Evolutionary conservation across 2,888 invertebrate species (phyloP), one percentile per base, ranked within the genome.

Genomic region (Rhagophthalmus giganteus): DNA sequence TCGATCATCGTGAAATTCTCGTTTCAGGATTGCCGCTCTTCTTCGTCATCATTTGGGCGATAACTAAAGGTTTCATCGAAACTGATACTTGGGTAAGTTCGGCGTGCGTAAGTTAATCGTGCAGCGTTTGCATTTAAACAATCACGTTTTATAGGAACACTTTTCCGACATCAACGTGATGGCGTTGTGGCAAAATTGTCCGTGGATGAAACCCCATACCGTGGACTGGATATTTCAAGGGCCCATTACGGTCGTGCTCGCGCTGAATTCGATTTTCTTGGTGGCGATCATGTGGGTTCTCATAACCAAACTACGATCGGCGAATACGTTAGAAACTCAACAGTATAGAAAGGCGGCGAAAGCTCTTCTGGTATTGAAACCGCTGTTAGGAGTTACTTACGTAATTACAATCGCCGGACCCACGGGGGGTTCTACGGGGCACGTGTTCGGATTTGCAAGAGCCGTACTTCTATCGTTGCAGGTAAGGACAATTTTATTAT

Each of bases 371-470:
- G 93, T 96, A 13, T 80, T 96, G 32, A 92, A 94, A 70, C 96
- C 95, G n/a, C 81, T 96, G 44, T 81, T 96, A 56, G 95, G 95
- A 34, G 87, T 94, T 61, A 94, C 94, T 1, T 94, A 96, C 75
- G 79, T 95, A 56, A 80, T 94, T 54, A 86, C 94, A 49, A 80
- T 95, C 39, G 85, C 85, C 39, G 90, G 88, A 0, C 94, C 95
- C 0, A 92, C 94, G 0, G 92, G 93, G 0, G 84, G 83, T 16
- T 86, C 87, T 12, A 81, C 86, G 65, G 83, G 86, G 59, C 81
- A 84, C 66, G 81, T 90, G 52, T 92, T 93, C 71, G 85, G 85
- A 56, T 87, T 91, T 63, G 76, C 85, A 2, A 81, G 94, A 51
- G 92, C 94, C 2, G 76, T 91, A 5, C 80, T 95, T 60, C 81